These are phyloP conservation scores for Drosophila anceps DNA, from an alignment of 2,888 invertebrate species.

Conservation along the genomic window DNA sequence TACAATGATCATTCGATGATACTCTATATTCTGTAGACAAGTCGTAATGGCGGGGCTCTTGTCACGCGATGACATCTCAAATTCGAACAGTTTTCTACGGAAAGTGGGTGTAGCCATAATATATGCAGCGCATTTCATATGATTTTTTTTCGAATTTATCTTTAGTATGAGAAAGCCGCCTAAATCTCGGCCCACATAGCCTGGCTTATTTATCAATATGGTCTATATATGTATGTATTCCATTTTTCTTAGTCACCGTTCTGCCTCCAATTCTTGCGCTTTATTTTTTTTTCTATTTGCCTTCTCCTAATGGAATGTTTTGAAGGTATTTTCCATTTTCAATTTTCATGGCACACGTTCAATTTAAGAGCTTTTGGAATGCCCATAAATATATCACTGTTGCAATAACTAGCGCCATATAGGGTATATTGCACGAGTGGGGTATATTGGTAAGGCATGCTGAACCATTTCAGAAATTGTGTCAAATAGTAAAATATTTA, in stretches of 20 bases:
- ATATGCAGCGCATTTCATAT: conserved; percentile 8
- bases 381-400: conserved; percentile 34
- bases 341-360: conserved; percentile 16
- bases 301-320: neutral
- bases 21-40: neutral
- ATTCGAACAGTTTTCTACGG: neutral
- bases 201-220: conserved; percentile 13
- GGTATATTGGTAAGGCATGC: neutral
- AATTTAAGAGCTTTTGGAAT: conserved; percentile 33
- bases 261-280: conserved; percentile 3
- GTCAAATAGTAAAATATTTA: neutral
- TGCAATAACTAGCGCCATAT: conserved; percentile 26
- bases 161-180: conserved; percentile 1
- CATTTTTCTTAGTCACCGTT: conserved; percentile 20
- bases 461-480: neutral
- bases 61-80: conserved; percentile 7
- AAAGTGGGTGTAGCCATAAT: conserved; percentile 5
- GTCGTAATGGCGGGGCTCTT: conserved; percentile 11
- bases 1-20: conserved; percentile 20
- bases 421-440: conserved; percentile 14
- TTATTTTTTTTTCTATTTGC: conserved; percentile 13
- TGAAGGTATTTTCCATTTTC: conserved; percentile 9
- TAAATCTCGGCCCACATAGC: neutral
- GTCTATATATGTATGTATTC: neutral
- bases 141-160: conserved; percentile 6